A percentile compares a stretch with the other conserved stretches of the same genome.
Conservation (phyloP, 2,113 vertebrate species). For the Thinocorus orbignyianus region DNA sequence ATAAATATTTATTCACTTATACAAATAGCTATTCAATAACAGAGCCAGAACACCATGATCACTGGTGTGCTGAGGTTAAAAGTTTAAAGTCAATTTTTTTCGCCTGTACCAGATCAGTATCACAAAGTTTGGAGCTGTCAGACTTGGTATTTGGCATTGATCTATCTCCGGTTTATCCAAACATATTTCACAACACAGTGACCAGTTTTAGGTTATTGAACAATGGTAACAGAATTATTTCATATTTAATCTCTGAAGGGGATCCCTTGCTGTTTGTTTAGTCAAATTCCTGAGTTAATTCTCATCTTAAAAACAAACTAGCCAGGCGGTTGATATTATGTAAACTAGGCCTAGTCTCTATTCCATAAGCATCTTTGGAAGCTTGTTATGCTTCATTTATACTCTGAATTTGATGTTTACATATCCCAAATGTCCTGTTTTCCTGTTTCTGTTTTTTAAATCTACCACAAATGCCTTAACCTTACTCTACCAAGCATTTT, state of each 20-base stretch:
- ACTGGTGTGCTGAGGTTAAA: not conserved
- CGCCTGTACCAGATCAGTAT: not conserved
- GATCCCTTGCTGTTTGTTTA: not conserved
- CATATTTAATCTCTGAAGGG: not conserved
- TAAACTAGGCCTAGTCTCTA: not conserved
- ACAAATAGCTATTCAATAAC: not conserved
- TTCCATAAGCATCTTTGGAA: constrained; percentile 2
- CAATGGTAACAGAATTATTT: not conserved
- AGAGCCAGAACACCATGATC: not conserved
- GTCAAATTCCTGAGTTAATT: constrained; percentile 11
- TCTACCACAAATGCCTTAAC: not conserved
- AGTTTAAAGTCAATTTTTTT: not conserved
- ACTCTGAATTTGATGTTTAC: constrained; percentile 24
- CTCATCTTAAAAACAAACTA: constrained; percentile 23
- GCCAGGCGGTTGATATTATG: not conserved
- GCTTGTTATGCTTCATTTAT: constrained; percentile 6
- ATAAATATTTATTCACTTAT: constrained; percentile 21
- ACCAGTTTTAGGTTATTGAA: not conserved
- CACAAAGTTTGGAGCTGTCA: not conserved
- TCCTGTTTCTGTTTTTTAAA: constrained; percentile 5
- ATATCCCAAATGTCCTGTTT: not conserved
- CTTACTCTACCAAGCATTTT: not conserved
- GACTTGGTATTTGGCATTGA: not conserved
- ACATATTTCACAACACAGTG: not conserved
- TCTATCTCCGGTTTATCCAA: not conserved